Base-by-base conservation (phyloP, 1,140 invertebrate genomes). In the Macrobrachium rosenbergii region DNA sequence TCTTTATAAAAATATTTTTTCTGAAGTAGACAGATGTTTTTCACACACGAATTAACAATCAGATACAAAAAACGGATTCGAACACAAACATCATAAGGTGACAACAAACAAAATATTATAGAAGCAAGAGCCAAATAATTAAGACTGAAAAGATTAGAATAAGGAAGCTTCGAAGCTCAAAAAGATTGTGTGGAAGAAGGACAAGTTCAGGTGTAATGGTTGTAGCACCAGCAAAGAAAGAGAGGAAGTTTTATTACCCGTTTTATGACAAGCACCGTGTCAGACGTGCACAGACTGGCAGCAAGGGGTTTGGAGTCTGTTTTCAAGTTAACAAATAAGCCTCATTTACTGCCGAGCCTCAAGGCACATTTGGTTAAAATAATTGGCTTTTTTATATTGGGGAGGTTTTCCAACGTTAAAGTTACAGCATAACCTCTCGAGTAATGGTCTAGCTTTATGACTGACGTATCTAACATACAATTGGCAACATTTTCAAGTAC, bases 231-330 rank as follows among this genome's bases (percentile, higher is more conserved):
- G 73, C 64, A 45, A 76, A 62, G 75, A 76, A 76, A 78, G 75
- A 78, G 45, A 73, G 37, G 37, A 52, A 69, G 52, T 52, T 52
- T 52, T 69, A 84, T 63, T 84, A 84, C 83, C 83, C 83, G 83
- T 84, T 84, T 84, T 67, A 78, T 83, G 62, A 76, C 19, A 83
- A 84, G 83, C 83, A 84, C 83, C 75, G 62, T 62, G 43, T 84
- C 83, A 67, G 83, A 73, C 43, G 83, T 62, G 75, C 75, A 19
- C 75, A 23, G 52, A 73, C 52, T 43, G 77, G 21, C 37, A 73
- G 64, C 64, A 73, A 67, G 69, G 75, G 67, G 17, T 21, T 58
- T 77, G 45, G n/a, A 59, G 75, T 45, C 17, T 23, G 37, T 14
- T 11, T 21, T 58, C n/a, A 45, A 58, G 59, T 58, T 77, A 77